Evolutionary conservation across 2,113 vertebrate genomes (phyloP), one percentile per base, ranked within the genome.

Genomic region (Dolichallabes microphthalmus): DNA sequence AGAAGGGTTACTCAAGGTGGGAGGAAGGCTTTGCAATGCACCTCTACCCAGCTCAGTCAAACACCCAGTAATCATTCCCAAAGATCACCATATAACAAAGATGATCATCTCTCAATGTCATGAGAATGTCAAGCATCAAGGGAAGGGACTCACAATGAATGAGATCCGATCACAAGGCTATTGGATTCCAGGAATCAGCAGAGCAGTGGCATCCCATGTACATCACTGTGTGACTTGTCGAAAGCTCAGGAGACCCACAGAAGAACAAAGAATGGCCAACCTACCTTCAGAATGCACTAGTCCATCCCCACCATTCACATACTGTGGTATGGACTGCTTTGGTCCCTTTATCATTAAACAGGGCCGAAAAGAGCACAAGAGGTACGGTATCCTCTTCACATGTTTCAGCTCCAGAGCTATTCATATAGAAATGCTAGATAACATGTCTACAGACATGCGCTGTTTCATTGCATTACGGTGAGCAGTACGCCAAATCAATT

Each of bases 351-450:
- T 32, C 0, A 83, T 74, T 9, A 78, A 58, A 30, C 50, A 60
- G 35, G 86, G 86, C 20, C 45, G 61, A 6, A 87, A 79, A 53
- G 27, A 58, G 3, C 25, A 79, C 4, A 83, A 83, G 32, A 66
- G 60, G 17, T 87, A 87, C 30, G 81, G 81, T 2, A 27, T 61
- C 13, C 45, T 79, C 1, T 71, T 83, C 9, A 83, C 86, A 5
- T 87, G 81, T 32, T 3, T 64, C 7, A 53, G 58, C 52, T n/a
- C 9, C 32, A 19, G 61, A 4, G 86, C 52, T 3, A 57, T 87
- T 11, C 82, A 87, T n/a, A 58, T 87, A 19, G 61, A 87, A n/a
- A 73, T 87, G 53, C 22, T 82, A 1, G 71, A 76, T 7, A 80
- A 86, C 7, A 12, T 86, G 60, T 52, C 74, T 35, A 35, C 35